Conservation (phyloP, 2,888 invertebrate genomes). For the Chirona hameri region DNA sequence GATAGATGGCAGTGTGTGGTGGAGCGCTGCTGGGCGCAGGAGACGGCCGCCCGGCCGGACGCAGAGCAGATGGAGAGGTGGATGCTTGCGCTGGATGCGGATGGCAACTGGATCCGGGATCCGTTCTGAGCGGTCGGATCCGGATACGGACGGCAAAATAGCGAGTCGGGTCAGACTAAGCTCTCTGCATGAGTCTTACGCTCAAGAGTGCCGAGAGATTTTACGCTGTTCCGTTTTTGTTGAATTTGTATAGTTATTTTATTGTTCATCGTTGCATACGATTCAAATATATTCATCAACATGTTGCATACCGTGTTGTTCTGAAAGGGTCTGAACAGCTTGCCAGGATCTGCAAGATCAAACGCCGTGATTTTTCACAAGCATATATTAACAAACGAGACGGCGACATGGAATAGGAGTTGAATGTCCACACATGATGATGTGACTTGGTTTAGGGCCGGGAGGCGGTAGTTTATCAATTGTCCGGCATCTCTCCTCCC, state of each 20-base stretch:
- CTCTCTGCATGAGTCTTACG: neutral
- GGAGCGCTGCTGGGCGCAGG: neutral
- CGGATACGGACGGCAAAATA: no score
- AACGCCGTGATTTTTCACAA: neutral
- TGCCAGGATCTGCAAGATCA: no score
- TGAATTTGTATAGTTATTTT: constrained; percentile 3
- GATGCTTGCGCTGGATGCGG: neutral
- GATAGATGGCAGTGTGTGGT: neutral
- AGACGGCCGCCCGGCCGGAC: neutral
- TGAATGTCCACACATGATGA: neutral
- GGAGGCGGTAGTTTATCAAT: neutral
- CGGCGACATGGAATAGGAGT: neutral
- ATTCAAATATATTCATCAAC: neutral
- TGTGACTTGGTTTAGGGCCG: neutral
- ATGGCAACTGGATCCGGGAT: neutral
- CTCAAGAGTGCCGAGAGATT: neutral
- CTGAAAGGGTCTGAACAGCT: no score
- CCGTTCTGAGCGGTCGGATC: neutral
- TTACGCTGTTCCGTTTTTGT: neutral
- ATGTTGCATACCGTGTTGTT: no score
- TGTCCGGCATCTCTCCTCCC: constrained; percentile 72
- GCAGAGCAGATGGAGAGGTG: neutral
- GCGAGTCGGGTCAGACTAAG: no score
- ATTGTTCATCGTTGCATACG: neutral
- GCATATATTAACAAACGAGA: neutral